Base-by-base conservation (phyloP, 2,797 vertebrate genomes). In the Notolabrus celidotus region DNA sequence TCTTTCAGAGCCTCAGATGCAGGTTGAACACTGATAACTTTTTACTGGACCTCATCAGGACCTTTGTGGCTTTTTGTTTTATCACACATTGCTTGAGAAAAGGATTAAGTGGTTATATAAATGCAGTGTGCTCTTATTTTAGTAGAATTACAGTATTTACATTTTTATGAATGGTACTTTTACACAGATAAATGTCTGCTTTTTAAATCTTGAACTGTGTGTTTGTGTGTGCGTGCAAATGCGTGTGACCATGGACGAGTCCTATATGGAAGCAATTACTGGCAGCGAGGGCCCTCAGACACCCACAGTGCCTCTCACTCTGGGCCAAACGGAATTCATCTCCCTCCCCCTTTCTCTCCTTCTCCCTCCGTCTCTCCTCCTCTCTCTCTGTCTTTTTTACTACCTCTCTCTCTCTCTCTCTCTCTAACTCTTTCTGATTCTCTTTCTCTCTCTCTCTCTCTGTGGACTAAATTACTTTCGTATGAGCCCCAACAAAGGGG, bases 251-350 rank as follows among this genome's bases (percentile, higher is more conserved):
- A 36, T 84, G 83, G 74, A 90, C 66, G 53, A 80, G 82, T 93
- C 92, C 93, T 95, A 92, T 96, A 97, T 97, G 96, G 96, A 97
- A 97, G 94, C 95, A 97, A 96, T 97, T 97, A 98, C 94, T 95
- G 95, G 95, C 95, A 94, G 86, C 73, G 64, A 90, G 86, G 87
- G 92, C 88, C 92, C 91, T 94, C 93, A 95, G 94, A 96, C 95
- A 95, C 94, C 94, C 93, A 95, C 92, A 75, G 86, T 87, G 95
- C 92, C 91, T 92, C 86, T 90, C 88, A 91, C 90, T 92, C 93
- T 87, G 90, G 90, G 93, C 94, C 93, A 95, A 95, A 80, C 93
- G 93, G 93, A 95, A 94, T 90, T 89, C 88, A 93, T 77, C 84
- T 92, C 93, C 94, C 84, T 74, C 85, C 79, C 59, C 70, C 58